These are phyloP conservation scores for Sebastolobus alascanus DNA, from an alignment of 2,797 vertebrate genomes.

Conservation along the genomic window DNA sequence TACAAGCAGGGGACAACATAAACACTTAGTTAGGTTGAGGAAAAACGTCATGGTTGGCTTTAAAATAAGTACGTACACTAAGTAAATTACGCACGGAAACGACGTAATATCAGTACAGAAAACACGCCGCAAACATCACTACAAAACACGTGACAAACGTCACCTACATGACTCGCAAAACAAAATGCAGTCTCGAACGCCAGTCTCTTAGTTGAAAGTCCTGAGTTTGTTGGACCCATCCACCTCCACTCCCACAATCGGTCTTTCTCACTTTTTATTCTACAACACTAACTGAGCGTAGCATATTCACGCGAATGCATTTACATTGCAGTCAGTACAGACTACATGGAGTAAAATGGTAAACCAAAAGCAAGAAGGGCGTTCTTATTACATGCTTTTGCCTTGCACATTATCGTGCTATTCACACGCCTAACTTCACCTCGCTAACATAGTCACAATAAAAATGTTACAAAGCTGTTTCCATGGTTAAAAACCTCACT, in stretches of 20 bases:
- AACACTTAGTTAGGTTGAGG: no score
- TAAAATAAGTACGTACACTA: no score
- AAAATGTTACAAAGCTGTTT: background rate
- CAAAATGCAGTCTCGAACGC: background rate
- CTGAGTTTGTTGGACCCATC: background rate
- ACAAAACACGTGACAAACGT: no score
- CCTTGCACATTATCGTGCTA: rapidly evolving
- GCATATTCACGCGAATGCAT: background rate
- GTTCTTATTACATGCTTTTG: no score
- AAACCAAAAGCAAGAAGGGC: background rate
- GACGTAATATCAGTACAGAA: no score
- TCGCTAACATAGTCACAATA: background rate
- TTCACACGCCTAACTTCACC: background rate
- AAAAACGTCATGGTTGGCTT: no score
- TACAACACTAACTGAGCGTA: background rate
- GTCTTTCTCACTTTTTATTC: background rate
- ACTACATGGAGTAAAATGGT: background rate
- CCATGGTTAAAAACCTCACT: background rate
- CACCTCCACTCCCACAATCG: background rate
- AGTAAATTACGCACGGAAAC: no score
- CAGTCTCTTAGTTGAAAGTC: background rate
- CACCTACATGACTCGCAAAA: background rate
- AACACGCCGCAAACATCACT: no score
- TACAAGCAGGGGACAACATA: no score
- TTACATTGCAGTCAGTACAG: background rate